Base-by-base conservation (phyloP, 2,113 vertebrate species). In the Megaceryle torquata region DNA sequence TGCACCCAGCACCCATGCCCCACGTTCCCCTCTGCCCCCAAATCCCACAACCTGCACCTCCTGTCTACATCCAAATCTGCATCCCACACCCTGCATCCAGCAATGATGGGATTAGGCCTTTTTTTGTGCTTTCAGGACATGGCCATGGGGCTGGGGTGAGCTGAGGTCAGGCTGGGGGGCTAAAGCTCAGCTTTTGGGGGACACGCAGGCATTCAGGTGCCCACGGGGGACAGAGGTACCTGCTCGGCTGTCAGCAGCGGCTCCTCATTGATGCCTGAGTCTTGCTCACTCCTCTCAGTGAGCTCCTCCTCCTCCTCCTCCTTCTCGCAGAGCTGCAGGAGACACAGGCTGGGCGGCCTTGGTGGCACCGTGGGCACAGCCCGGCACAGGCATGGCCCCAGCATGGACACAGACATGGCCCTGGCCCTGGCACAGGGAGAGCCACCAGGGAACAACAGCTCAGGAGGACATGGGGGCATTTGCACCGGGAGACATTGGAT, bases 281-380 rank as follows among this genome's bases (percentile, higher is more conserved):
- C 96, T 56, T 96, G 96, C 88, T 97, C 96, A 28, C 96, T 97
- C 83, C 80, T 95, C 94, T 96, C 96, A 11, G 95, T 94, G 80
- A 97, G 94, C 71, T 97, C 94, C 31, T 97, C 71, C 41, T 85
- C 71, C 70, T 96, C 95, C 89, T 96, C 95, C 67, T 92, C 95
- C 89, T 96, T 96, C 68, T 92, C 91, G 0, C 77, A 92, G 22
- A 97, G 90, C 96, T 96, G 96, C 86, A 74, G 92, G 72, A 93
- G 76, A 94, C 88, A 94, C 44, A 72, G 71, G 59, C 71, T 59
- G 79, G 72, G 91, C 20, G 74, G 56, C 91, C 64, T 3, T 0
- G n/a, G 74, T 39, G 89, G 92, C 87, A 89, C 51, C 6, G 2
- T 12, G 5, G 89, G 79, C 69, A 5, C 0, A 1, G 59, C 69